Conservation (phyloP, 2,113 vertebrate species). For the Oxyruncus cristatus region DNA sequence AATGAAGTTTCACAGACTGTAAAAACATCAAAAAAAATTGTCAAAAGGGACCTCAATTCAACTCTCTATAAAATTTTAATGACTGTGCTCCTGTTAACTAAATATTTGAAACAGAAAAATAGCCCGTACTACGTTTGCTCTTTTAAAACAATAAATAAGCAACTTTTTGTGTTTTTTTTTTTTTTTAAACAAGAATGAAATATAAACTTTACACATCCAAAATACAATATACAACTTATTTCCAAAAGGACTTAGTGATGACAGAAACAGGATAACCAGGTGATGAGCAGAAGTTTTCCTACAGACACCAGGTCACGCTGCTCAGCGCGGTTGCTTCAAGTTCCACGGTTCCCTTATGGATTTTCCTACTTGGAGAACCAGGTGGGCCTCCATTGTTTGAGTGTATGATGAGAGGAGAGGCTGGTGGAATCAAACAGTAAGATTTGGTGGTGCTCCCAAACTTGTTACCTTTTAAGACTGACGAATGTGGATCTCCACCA, state of each 20-base stretch:
- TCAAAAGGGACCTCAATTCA: background rate
- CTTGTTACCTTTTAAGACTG: background rate
- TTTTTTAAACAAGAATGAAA: conserved; percentile 59
- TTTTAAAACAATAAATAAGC: conserved; percentile 70
- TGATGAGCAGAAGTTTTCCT: conserved; percentile 14
- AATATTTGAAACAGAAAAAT: conserved; percentile 58
- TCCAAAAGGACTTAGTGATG: conserved; percentile 2
- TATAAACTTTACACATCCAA: conserved; percentile 69
- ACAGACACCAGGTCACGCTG: background rate
- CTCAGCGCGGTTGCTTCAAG: background rate
- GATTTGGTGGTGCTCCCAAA: no score
- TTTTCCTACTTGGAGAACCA: background rate
- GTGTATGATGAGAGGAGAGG: accelerated
- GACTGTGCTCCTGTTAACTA: conserved; percentile 35
- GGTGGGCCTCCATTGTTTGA: background rate
- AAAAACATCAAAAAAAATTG: background rate
- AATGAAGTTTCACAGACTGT: background rate
- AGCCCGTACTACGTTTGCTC: conserved; percentile 26
- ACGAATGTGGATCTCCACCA: background rate
- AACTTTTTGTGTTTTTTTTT: background rate
- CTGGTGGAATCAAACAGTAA: background rate
- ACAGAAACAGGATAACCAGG: background rate
- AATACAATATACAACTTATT: conserved; percentile 60
- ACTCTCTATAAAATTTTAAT: conserved; percentile 65
- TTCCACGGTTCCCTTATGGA: background rate